Percentiles rank a stretch among this genome's conserved stretches.
Conservation (phyloP, 2,797 vertebrate genomes). For the Diplodus sargus region DNA sequence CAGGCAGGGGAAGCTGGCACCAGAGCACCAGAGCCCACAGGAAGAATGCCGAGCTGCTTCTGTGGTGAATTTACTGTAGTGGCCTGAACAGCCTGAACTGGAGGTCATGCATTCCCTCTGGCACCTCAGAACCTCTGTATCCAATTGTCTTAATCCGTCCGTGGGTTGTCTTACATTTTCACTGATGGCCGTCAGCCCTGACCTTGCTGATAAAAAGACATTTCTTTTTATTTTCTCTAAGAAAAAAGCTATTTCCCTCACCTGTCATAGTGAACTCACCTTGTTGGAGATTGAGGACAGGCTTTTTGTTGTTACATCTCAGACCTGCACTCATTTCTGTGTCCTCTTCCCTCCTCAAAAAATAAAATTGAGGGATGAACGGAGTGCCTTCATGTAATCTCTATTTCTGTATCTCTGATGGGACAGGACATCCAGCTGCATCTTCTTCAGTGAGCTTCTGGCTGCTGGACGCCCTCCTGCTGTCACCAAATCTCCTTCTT, state of each 20-base stretch:
- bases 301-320: neutral
- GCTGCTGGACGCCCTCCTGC: constrained; percentile 19
- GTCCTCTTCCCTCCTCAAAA: neutral
- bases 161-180: constrained; percentile 4
- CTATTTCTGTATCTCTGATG: neutral
- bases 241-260: neutral
- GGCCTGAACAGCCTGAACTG: neutral
- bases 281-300: neutral
- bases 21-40: neutral
- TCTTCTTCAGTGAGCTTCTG: constrained; percentile 32
- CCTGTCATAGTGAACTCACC: neutral
- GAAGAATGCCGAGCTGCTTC: neutral
- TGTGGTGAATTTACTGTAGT: neutral
- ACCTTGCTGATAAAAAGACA: neutral
- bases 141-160: neutral
- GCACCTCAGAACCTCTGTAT: neutral
- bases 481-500: constrained; percentile 32
- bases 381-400: too few relatives aligned
- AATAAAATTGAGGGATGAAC: neutral
- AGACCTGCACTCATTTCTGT: neutral
- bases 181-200: neutral
- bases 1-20: neutral
- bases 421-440: constrained; percentile 34
- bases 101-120: neutral
- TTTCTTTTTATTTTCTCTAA: neutral